A percentile compares a stretch with the other conserved stretches of the same genome.
Conservation (phyloP, 2,797 vertebrate species). For the Petrocephalus sullivani region DNA sequence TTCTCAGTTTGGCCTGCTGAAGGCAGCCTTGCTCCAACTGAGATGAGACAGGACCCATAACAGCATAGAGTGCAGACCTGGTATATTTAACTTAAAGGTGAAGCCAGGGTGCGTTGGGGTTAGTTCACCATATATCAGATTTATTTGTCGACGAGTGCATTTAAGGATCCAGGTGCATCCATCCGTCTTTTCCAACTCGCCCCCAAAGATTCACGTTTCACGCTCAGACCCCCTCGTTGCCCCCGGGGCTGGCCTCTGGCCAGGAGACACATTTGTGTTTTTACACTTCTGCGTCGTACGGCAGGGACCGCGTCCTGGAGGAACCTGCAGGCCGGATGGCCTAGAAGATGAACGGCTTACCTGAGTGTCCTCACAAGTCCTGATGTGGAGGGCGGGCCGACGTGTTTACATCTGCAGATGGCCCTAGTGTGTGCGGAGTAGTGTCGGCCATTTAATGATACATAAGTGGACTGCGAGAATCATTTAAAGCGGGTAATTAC, state of each 20-base stretch:
- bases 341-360: neutral
- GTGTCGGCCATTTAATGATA: neutral
- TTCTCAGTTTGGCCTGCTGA: neutral
- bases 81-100: neutral
- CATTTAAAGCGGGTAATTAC: neutral
- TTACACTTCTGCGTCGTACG: slow-evolving; percentile 15
- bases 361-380: neutral
- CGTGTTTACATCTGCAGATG: neutral
- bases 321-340: neutral
- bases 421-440: neutral
- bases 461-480: neutral
- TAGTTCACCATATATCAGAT: neutral
- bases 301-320: neutral
- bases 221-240: neutral
- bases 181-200: slow-evolving; percentile 11
- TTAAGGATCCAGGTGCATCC: slow-evolving; percentile 17
- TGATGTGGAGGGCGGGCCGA: neutral
- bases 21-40: neutral
- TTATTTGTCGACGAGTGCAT: slow-evolving; percentile 10
- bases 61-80: neutral
- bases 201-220: neutral
- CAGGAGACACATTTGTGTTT: slow-evolving; percentile 26
- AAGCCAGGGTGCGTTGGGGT: neutral
- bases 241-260: neutral
- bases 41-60: neutral